Evolutionary conservation across 1,140 invertebrate genomes (phyloP).

Genomic region (Nasonia giraulti): DNA sequence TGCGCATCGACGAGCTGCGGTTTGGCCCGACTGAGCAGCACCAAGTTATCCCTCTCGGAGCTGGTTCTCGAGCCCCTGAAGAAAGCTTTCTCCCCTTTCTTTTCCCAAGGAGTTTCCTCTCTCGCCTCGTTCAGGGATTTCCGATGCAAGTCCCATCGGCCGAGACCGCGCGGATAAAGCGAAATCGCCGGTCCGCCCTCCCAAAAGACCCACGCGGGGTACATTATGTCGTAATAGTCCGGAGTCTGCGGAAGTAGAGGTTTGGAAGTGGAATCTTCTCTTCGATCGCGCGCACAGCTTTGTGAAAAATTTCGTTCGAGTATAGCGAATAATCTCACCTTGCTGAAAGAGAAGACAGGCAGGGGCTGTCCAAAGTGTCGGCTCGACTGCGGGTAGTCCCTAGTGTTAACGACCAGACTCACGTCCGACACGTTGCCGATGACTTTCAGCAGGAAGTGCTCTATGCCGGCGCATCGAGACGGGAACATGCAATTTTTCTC

Average conservation of each 20-base stretch:
- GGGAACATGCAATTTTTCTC: conserved; percentile 93
- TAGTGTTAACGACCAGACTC: conserved; percentile 91
- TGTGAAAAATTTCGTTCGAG: neutral
- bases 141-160: conserved; percentile 92
- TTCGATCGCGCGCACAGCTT: too few relatives aligned
- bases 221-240: conserved; percentile 94
- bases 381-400: conserved; percentile 93
- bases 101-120: conserved; percentile 82
- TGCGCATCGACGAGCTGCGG: conserved; percentile 91
- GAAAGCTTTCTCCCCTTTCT: conserved; percentile 86
- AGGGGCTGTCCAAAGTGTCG: conserved; percentile 77
- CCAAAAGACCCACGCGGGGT: conserved; percentile 98
- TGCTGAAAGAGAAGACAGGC: conserved; percentile 97
- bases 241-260: conserved; percentile 74
- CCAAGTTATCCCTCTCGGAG: conserved; percentile 90
- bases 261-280: neutral
- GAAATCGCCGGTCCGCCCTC: conserved; percentile 96
- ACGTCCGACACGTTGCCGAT: conserved; percentile 83
- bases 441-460: conserved; percentile 87
- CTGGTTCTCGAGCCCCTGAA: conserved; percentile 96
- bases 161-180: conserved; percentile 93
- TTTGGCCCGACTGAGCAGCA: conserved; percentile 86
- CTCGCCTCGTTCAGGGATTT: conserved; percentile 81
- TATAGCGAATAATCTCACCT: conserved; percentile 75
- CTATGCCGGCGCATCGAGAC: conserved; percentile 90